These are phyloP conservation scores for Nasalis larvatus DNA, from an alignment of 2,113 vertebrate genomes.

Conservation along the genomic window DNA sequence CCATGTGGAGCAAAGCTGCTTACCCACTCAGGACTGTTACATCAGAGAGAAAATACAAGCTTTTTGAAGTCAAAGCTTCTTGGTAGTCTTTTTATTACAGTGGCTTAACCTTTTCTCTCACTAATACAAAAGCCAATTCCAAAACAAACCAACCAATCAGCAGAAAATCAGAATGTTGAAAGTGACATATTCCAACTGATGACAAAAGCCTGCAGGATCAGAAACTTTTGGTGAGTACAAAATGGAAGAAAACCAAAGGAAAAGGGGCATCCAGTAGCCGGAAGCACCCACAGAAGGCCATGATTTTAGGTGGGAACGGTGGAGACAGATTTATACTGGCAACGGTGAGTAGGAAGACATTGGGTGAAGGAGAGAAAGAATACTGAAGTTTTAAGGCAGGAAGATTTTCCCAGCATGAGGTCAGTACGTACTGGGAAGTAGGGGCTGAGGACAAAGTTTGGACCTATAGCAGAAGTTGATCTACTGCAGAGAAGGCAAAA, in stretches of 20 bases:
- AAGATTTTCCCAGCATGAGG: background rate
- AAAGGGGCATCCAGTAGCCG: too few relatives aligned
- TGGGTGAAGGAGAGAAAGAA: background rate
- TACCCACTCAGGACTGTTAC: background rate
- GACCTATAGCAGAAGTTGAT: background rate
- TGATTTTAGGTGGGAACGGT: rapidly evolving
- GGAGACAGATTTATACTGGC: background rate
- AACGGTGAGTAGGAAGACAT: background rate
- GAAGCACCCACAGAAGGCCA: background rate
- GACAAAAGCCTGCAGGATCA: background rate
- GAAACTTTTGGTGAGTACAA: background rate
- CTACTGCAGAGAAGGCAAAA: background rate
- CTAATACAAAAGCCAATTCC: background rate
- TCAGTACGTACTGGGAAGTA: background rate
- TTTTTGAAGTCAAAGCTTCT: background rate
- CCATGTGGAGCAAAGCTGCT: rapidly evolving
- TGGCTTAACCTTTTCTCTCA: background rate
- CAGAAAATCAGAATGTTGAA: background rate
- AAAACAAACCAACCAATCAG: background rate
- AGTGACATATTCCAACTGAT: background rate
- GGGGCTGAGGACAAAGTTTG: background rate
- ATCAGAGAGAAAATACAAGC: background rate
- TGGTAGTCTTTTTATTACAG: background rate
- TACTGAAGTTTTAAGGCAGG: background rate
- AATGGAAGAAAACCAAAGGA: background rate